These are phyloP conservation scores for Hyperopisus bebe DNA, from an alignment of 2,113 vertebrate species.

Conservation along the genomic window DNA sequence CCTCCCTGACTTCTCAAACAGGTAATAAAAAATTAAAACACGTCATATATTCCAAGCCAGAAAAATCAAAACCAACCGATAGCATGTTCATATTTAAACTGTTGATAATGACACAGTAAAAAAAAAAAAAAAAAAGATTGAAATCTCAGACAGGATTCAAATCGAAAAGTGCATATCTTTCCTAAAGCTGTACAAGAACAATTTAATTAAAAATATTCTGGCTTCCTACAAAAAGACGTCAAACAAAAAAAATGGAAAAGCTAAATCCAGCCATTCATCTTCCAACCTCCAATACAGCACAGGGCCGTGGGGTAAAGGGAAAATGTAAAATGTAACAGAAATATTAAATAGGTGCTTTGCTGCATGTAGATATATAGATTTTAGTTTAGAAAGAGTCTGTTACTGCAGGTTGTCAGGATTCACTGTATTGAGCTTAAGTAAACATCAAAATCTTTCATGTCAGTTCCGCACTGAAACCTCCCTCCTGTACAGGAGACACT, in stretches of 20 bases:
- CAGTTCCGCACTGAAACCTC: neutral
- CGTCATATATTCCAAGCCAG: neutral
- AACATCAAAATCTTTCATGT: neutral
- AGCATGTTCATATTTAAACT: neutral
- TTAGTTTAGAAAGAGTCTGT: neutral
- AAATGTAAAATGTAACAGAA: neutral
- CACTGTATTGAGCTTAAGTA: neutral
- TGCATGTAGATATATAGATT: neutral
- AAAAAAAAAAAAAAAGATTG: neutral
- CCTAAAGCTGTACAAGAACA: neutral
- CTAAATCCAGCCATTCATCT: neutral
- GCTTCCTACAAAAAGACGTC: neutral
- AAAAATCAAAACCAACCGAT: neutral
- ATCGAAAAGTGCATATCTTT: neutral
- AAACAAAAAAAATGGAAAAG: neutral
- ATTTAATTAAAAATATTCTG: neutral
- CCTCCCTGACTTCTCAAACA: neutral
- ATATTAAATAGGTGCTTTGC: neutral
- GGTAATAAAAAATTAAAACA: conserved; percentile 6
- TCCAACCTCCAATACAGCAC: neutral
- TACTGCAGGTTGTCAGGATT: neutral
- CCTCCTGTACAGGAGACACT: neutral
- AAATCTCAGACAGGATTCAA: neutral
- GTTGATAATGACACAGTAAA: neutral
- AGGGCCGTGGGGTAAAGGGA: neutral